Conservation (phyloP, 2,113 vertebrate species). For the Struthidea cinerea region DNA sequence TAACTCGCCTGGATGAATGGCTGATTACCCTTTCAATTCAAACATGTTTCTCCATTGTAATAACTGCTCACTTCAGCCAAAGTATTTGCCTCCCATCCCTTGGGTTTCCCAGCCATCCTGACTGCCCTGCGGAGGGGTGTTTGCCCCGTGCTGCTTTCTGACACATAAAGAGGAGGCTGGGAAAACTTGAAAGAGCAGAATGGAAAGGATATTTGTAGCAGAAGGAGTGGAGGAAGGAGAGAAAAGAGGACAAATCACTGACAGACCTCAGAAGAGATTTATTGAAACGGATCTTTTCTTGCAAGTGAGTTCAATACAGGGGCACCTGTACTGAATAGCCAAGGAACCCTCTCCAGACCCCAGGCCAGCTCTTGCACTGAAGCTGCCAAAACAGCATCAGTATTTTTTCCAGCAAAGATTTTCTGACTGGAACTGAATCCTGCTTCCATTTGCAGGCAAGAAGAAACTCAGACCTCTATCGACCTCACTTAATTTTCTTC, state of each 20-base stretch:
- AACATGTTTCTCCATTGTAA: background rate
- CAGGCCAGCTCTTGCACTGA: background rate
- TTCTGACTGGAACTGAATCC: background rate
- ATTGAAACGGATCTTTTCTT: background rate
- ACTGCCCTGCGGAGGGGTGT: background rate
- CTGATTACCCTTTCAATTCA: background rate
- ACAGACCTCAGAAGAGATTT: background rate
- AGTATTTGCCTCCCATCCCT: background rate
- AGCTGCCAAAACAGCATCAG: background rate
- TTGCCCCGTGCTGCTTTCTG: background rate
- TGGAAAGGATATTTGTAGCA: background rate
- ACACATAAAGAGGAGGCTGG: background rate
- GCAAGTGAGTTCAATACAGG: background rate
- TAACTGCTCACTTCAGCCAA: background rate
- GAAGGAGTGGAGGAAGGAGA: background rate
- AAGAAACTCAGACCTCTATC: background rate
- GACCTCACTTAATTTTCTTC: background rate
- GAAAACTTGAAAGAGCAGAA: background rate
- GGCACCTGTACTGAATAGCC: background rate
- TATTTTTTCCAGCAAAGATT: background rate
- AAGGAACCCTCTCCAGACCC: background rate
- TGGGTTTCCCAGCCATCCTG: background rate
- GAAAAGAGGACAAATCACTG: background rate
- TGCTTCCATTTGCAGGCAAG: background rate
- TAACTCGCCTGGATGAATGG: background rate